Conservation (phyloP, 2,113 vertebrate species). For the Turdus rufiventris region DNA sequence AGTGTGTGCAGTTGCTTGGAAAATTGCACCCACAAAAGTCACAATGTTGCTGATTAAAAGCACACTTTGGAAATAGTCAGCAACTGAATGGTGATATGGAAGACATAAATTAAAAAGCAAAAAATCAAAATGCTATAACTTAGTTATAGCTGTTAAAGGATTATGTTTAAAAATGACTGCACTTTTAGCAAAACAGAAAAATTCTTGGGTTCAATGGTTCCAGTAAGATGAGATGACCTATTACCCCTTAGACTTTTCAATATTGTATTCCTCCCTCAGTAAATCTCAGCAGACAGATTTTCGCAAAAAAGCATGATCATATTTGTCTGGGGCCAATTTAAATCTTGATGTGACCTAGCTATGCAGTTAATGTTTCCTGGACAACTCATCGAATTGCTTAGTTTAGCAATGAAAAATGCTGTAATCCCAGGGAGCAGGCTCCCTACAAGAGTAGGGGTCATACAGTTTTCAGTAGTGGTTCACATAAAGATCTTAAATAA, state of each 20-base stretch:
- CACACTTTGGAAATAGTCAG: neutral
- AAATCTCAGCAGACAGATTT: neutral
- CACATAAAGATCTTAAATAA: neutral
- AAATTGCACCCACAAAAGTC: neutral
- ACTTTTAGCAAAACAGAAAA: neutral
- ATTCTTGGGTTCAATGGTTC: neutral
- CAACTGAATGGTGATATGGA: neutral
- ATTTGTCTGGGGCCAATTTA: neutral
- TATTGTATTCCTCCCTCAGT: neutral
- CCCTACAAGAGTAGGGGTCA: neutral
- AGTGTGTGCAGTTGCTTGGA: neutral
- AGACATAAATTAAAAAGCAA: neutral
- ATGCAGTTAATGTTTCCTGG: neutral
- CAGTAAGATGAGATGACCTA: neutral
- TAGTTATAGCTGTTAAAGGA: neutral
- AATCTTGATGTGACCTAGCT: neutral
- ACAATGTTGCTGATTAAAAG: neutral
- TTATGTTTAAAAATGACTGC: neutral
- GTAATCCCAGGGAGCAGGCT: neutral
- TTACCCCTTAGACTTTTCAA: neutral
- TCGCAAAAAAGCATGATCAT: neutral
- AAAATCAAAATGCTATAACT: neutral
- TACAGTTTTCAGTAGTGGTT: neutral
- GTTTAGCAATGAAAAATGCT: neutral
- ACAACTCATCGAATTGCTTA: neutral